These are phyloP conservation scores for Pseudochirops cupreus DNA, from an alignment of 2,797 vertebrate genomes.

Conservation along the genomic window DNA sequence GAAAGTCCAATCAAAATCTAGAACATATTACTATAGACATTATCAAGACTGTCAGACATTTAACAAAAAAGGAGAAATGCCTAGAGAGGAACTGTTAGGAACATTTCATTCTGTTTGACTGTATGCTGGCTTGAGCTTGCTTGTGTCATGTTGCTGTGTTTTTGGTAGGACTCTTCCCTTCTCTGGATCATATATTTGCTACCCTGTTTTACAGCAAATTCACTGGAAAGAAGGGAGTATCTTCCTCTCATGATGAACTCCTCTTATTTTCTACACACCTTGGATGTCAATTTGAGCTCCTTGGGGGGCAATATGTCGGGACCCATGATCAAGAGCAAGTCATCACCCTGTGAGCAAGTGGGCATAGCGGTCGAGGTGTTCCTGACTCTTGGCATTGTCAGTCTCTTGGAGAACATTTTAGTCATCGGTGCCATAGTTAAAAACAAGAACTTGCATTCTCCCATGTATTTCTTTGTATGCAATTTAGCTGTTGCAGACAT, in stretches of 20 bases:
- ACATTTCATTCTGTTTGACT: neutral
- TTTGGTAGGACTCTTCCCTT: conserved; percentile 58
- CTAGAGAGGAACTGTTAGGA: conserved; percentile 22
- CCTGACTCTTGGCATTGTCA: conserved; percentile 86
- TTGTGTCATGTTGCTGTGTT: conserved; percentile 36
- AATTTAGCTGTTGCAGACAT: conserved; percentile 89
- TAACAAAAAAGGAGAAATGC: neutral
- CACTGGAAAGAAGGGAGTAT: conserved; percentile 69
- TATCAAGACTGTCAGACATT: neutral
- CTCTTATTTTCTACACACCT: conserved; percentile 72
- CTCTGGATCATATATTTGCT: conserved; percentile 75
- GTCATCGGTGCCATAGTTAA: conserved; percentile 87
- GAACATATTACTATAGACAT: too few species aligned
- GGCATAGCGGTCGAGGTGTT: conserved; percentile 86
- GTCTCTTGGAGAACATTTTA: conserved; percentile 88
- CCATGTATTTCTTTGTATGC: conserved; percentile 90
- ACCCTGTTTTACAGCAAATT: conserved; percentile 64
- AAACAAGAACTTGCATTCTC: conserved; percentile 88
- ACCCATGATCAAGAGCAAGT: conserved; percentile 76
- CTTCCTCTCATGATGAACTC: conserved; percentile 83
- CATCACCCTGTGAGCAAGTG: conserved; percentile 84
- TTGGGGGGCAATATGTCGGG: conserved; percentile 78
- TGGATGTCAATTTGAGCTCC: conserved; percentile 82
- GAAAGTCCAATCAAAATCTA: neutral
- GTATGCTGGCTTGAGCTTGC: conserved; percentile 41